A percentile compares a stretch with the other conserved stretches of the same genome.
These are phyloP conservation scores for Anoplopoma fimbria DNA, from an alignment of 2,113 vertebrate genomes.

Conservation along the genomic window DNA sequence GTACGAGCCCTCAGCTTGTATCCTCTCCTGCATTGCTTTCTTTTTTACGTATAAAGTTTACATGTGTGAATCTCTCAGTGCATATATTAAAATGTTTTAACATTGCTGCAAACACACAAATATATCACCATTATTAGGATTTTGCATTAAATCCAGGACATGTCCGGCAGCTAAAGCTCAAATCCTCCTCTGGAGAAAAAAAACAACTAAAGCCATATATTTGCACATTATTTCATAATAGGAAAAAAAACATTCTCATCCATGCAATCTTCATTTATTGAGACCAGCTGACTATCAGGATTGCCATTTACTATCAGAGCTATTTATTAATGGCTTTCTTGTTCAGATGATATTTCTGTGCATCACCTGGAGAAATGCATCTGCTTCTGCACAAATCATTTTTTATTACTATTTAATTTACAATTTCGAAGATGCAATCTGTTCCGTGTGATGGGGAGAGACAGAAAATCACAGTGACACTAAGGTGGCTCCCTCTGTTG, in stretches of 20 bases:
- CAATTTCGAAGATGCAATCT: not conserved
- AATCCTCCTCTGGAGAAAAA: constrained; percentile 14
- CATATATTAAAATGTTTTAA: not conserved
- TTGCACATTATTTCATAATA: constrained; percentile 38
- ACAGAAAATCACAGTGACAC: constrained; percentile 15
- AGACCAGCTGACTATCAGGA: constrained; percentile 24
- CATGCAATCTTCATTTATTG: constrained; percentile 24
- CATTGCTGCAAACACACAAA: not conserved
- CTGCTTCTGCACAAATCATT: rapidly evolving
- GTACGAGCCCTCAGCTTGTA: not conserved
- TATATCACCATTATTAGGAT: not conserved
- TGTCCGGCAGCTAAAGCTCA: not conserved
- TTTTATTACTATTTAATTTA: not conserved
- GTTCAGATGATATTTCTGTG: not conserved
- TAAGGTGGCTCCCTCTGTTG: constrained; percentile 33
- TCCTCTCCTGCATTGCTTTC: not conserved
- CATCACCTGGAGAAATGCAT: not conserved
- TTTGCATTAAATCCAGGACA: not conserved
- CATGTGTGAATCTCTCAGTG: not conserved
- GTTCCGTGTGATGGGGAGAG: not conserved
- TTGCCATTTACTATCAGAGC: constrained; percentile 46
- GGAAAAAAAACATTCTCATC: constrained; percentile 41
- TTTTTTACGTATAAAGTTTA: not conserved
- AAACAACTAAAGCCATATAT: constrained; percentile 7
- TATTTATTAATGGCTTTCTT: constrained; percentile 8